Evolutionary conservation across 2,888 invertebrate species (phyloP).

Genomic region (Caenorhabditis sinica): DNA sequence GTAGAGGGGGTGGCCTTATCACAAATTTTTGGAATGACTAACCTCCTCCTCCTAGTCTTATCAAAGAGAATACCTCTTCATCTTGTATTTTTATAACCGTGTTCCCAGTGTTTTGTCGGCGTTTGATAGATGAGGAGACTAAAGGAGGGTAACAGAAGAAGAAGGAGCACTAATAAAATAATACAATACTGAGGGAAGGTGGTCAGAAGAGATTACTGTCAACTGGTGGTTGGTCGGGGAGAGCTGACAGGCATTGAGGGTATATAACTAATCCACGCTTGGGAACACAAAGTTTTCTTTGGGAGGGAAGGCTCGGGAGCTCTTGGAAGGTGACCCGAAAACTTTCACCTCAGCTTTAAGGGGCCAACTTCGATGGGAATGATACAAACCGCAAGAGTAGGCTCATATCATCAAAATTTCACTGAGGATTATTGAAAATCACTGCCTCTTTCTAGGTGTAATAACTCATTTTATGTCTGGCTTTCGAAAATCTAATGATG

Average conservation of each 20-base stretch:
- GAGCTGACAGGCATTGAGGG: neutral
- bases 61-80: conserved; percentile 11
- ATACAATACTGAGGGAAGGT: conserved; percentile 13
- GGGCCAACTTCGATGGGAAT: too few relatives aligned
- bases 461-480: too few relatives aligned
- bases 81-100: conserved; percentile 7
- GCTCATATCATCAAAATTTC: too few relatives aligned
- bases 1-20: neutral
- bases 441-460: too few relatives aligned
- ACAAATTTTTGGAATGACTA: neutral
- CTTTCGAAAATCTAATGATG: neutral
- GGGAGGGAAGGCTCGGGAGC: too few relatives aligned
- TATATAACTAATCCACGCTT: conserved; percentile 1
- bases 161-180: conserved; percentile 16
- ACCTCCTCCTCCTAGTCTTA: conserved; percentile 14
- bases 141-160: neutral
- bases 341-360: too few relatives aligned
- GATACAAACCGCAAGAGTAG: too few relatives aligned
- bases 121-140: neutral
- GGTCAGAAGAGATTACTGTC: neutral
- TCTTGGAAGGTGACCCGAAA: too few relatives aligned
- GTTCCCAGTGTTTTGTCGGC: conserved; percentile 51
- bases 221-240: neutral
- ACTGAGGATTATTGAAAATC: too few relatives aligned
- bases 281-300: neutral